Base-by-base conservation (phyloP, 2,113 vertebrate genomes). In the Aldabrachelys gigantea region DNA sequence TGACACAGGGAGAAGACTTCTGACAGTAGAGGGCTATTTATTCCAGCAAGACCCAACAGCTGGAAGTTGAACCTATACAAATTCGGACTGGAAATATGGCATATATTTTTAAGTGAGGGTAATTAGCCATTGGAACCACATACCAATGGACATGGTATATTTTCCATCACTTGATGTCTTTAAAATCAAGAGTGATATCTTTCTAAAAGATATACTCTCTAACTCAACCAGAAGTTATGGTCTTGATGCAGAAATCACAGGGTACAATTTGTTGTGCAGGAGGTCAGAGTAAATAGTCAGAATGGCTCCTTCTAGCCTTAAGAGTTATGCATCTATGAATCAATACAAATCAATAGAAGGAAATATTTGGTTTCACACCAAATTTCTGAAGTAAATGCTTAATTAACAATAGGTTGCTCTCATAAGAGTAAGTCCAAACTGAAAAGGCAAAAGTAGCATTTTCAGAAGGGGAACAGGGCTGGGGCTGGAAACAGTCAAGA, bases 281-380 rank as follows among this genome's bases (percentile, higher is more conserved):
- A 5, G 8, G n/a, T 17, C 19, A 81, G 41, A 65, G 12, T 25
- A 79, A 1, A 57, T 57, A 25, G 56, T 57, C 24, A 57, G 53
- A 57, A 57, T 57, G 56, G 56, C 27, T 57, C 56, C 56, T 57
- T 57, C 56, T 57, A 27, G 56, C 25, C 56, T 57, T 57, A 27
- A 57, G 27, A 57, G 24, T 54, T 54, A 54, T 22, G 21, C 53
- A 54, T 54, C 56, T 57, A 57, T 27, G 25, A 57, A 57, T 57
- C 25, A 57, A 10, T 31, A 76, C 8, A 4, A n/a, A 31, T 29
- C 8, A 91, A 92, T n/a, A 2, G 0, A 6, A 38, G 8, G 1
- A 11, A n/a, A 86, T 56, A 85, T 24, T 11, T n/a, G 75, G 44
- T 50, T 89, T 81, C 16, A 90, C 80, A 85, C 62, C 1, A 38